These are phyloP conservation scores for Peromyscus californicus DNA, from an alignment of 2,113 vertebrate genomes.

Conservation along the genomic window DNA sequence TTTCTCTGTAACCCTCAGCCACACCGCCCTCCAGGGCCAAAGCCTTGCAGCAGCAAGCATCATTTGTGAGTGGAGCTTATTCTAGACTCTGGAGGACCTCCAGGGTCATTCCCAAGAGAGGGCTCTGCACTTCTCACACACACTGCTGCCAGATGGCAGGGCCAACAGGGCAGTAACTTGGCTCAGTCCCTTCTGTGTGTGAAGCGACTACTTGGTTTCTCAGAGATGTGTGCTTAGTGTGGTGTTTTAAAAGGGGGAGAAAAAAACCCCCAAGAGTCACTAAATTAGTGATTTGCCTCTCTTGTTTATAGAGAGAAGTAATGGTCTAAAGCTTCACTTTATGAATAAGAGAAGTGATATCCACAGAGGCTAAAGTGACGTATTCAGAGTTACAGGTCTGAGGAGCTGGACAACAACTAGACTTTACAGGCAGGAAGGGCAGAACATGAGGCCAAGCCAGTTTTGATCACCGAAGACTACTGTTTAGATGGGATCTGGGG, in stretches of 20 bases:
- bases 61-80: background rate
- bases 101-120: background rate
- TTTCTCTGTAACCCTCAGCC: background rate
- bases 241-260: slow-evolving; percentile 25
- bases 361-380: background rate
- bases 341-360: background rate
- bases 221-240: slow-evolving; percentile 6
- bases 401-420: background rate
- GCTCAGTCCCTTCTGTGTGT: background rate
- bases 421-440: background rate
- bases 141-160: background rate
- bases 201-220: background rate
- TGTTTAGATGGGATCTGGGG: background rate
- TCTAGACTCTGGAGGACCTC: background rate
- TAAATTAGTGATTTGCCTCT: background rate
- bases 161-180: background rate
- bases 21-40: background rate
- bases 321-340: background rate
- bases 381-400: background rate
- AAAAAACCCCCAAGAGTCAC: background rate
- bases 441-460: no score
- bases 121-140: background rate
- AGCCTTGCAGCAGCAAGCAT: background rate
- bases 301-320: background rate
- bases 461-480: background rate